Evolutionary conservation across 1,140 invertebrate species (phyloP), one percentile per base, ranked within the genome.

Genomic region (Caerostris darwini): DNA sequence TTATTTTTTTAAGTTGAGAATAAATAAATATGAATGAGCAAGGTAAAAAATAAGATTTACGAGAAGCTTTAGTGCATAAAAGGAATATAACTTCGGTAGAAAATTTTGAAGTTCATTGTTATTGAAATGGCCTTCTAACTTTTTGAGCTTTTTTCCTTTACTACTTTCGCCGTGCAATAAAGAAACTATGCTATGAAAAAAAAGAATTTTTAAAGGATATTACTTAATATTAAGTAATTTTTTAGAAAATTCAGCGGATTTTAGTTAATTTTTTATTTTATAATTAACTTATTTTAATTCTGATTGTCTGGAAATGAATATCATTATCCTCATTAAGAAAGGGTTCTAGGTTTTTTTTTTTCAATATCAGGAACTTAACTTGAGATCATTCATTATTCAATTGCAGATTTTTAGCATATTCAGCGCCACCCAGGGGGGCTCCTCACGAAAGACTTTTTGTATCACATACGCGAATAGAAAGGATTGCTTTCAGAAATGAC

Each of bases 11-110:
- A 7, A 19, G 5, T 7, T n/a, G n/a, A 19, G 67, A 71, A 71
- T 71, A 71, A 71, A 71, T 71, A 71, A 71, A 71, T 71, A 71
- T 71, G 67, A 71, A 71, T 71, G 67, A 71, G 67, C 7, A 7
- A 17, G 7, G 19, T 3, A 19, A 19, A n/a, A 34, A 71, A 19
- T 7, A 71, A 71, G 3, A 19, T 19, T 71, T 71, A 71, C 6
- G 67, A 34, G 8, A 71, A 19, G n/a, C n/a, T 71, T 71, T 19
- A 8, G 19, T 19, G 34, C 19, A 19, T 19, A 71, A 67, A 19
- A 19, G n/a, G 19, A 71, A 71, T 6, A 71, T 71, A 71, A 3
- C 3, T 71, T 19, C 8, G n/a, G 34, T 19, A 8, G 19, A 34
- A 71, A 71, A 19, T 71, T 19, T 50, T 17, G 5, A 19, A 71